These are phyloP conservation scores for Scatophagus argus DNA, from an alignment of 2,113 vertebrate genomes.

Conservation along the genomic window DNA sequence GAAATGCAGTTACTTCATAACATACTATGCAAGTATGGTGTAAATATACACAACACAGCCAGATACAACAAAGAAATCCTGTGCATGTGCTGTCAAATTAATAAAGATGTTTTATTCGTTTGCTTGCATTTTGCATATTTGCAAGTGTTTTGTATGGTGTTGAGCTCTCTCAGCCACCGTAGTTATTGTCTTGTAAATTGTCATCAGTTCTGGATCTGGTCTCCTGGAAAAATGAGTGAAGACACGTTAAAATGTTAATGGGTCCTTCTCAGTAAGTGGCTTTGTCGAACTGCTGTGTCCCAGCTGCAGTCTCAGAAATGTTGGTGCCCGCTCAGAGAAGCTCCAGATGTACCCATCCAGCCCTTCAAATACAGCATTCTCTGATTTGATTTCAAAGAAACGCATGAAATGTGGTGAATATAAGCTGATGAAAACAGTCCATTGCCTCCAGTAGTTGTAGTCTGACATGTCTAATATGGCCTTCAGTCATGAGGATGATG, in stretches of 20 bases:
- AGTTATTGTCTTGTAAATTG: not conserved
- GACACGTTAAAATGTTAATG: not conserved
- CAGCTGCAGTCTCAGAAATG: not conserved
- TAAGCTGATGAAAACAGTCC: not conserved
- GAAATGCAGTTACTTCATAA: not conserved
- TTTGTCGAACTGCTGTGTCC: not conserved
- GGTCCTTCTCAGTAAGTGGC: not conserved
- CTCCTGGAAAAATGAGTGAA: not conserved
- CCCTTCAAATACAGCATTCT: not conserved
- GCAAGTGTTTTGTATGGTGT: too few species aligned
- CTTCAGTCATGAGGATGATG: not conserved
- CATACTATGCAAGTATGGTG: too few species aligned
- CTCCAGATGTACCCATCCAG: not conserved
- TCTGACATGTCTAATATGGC: not conserved
- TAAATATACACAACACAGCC: too few species aligned
- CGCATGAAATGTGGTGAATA: not conserved
- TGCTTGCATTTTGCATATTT: too few species aligned
- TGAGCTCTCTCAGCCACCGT: too few species aligned
- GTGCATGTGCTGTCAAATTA: too few species aligned
- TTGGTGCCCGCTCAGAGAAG: not conserved
- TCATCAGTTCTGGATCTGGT: not conserved
- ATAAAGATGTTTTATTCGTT: too few species aligned
- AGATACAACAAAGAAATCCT: too few species aligned
- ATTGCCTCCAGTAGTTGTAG: not conserved
- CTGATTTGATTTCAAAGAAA: constrained; percentile 7